Evolutionary conservation across 2,797 vertebrate genomes (phyloP), one percentile per base, ranked within the genome.

Genomic region (Acrossocheilus fasciatus): DNA sequence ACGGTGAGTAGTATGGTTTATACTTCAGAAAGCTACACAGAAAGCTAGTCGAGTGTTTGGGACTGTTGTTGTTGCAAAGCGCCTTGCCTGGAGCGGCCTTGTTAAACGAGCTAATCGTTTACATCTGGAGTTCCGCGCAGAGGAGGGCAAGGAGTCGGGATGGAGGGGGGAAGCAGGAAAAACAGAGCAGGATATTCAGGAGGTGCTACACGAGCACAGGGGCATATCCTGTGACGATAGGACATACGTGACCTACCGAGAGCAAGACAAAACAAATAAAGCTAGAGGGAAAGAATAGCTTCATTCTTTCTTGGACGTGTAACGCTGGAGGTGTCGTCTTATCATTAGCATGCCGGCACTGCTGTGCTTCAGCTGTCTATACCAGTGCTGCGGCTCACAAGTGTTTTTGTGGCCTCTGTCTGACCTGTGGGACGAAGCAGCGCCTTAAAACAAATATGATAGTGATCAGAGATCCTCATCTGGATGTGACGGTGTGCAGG

Each of bases 401-500:
- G 43, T 86, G 73, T 89, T 86, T 85, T 78, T 52, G 39, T 87
- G 90, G 84, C 91, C 91, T 69, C 83, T 74, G 45, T 69, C 77
- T 93, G 91, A 93, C 92, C 91, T 87, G 87, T 86, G 79, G 74
- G 76, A 43, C 34, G 88, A 76, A 34, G 90, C 50, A 47, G 87
- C 82, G 86, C 90, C 82, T 83, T 83, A 62, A 64, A 91, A 93
- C 92, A 89, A 86, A 92, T 89, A 93, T 91, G 92, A 90, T 77
- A 72, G 91, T 64, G 70, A 89, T 69, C 76, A 87, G 87, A 91
- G 93, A 92, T 92, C 90, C 91, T 92, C 89, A 88, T 83, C 88
- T 91, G 69, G 89, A 94, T 92, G 91, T 92, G 93, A 94, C 92
- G 89, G 91, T 89, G 87, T 91, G 88, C 90, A 87, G 45, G 66